phyloP scores from a whole-genome alignment of 2,888 invertebrate species.

The Amaurobius ferox region DNA sequence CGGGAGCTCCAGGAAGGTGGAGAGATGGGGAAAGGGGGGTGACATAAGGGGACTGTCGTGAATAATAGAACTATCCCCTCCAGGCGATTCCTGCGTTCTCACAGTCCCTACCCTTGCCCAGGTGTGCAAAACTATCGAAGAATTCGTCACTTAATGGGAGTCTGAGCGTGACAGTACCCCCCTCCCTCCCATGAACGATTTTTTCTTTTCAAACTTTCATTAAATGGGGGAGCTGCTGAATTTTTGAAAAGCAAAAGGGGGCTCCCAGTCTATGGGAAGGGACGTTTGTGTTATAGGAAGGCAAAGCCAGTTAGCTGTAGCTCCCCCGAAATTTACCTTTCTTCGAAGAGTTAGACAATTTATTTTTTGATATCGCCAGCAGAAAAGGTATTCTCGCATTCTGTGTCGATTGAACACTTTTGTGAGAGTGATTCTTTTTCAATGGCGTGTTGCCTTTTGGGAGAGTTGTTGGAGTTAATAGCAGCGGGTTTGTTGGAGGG shows the following conservation, averaged over 20 bases:
- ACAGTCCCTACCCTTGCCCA: conserved; percentile 23
- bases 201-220: background rate
- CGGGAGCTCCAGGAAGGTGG: background rate
- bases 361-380: conserved; percentile 48
- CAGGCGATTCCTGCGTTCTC: conserved; percentile 19
- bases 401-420: conserved; percentile 13
- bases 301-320: background rate
- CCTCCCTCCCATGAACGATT: background rate
- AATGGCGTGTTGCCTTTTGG: conserved; percentile 28
- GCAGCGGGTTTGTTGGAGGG: conserved; percentile 40
- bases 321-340: conserved; percentile 26
- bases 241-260: conserved; percentile 20
- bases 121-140: conserved; percentile 59
- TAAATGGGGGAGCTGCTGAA: conserved; percentile 5
- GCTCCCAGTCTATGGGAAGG: conserved; percentile 1
- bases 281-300: too few relatives aligned
- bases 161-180: background rate
- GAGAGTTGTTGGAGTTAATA: conserved; percentile 56
- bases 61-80: conserved; percentile 46
- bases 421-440: conserved; percentile 23
- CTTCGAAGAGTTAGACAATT: conserved; percentile 60
- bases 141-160: conserved; percentile 63
- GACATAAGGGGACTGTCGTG: conserved; percentile 19
- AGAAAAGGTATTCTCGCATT: conserved; percentile 13
- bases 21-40: background rate